These are phyloP conservation scores for Herpailurus yagouaroundi DNA, from an alignment of 2,113 vertebrate species.

Conservation along the genomic window DNA sequence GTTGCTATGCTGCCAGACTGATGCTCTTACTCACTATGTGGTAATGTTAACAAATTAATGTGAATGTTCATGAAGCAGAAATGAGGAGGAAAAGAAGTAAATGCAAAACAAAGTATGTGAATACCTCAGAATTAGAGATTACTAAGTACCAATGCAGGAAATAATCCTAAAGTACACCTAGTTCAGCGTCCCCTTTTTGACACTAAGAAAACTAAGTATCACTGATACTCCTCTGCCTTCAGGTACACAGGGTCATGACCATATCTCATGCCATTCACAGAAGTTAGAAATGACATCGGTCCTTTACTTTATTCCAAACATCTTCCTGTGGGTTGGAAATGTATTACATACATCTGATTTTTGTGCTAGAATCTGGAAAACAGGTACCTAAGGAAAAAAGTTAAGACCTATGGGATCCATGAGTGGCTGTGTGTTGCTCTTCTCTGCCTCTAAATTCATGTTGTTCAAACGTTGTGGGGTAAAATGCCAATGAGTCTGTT, in stretches of 20 bases:
- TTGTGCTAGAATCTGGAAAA: not conserved
- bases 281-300: not conserved
- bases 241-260: not conserved
- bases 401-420: not conserved
- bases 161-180: not conserved
- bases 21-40: not conserved
- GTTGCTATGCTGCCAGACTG: not conserved
- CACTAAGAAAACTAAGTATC: not conserved
- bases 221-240: not conserved
- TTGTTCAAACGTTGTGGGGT: not conserved
- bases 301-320: not conserved
- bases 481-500: not conserved
- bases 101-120: not conserved
- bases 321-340: not conserved
- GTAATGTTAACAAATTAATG: not conserved
- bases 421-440: not conserved
- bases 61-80: slow-evolving; percentile 23
- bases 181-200: not conserved
- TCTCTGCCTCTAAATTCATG: not conserved
- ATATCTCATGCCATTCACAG: not conserved
- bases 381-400: not conserved
- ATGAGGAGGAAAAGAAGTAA: not conserved
- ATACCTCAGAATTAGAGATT: not conserved
- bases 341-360: not conserved
- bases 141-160: not conserved